A percentile compares a stretch with the other conserved stretches of the same genome.
These are phyloP conservation scores for Acrobasis suavella DNA, from an alignment of 2,888 invertebrate genomes.

Conservation along the genomic window DNA sequence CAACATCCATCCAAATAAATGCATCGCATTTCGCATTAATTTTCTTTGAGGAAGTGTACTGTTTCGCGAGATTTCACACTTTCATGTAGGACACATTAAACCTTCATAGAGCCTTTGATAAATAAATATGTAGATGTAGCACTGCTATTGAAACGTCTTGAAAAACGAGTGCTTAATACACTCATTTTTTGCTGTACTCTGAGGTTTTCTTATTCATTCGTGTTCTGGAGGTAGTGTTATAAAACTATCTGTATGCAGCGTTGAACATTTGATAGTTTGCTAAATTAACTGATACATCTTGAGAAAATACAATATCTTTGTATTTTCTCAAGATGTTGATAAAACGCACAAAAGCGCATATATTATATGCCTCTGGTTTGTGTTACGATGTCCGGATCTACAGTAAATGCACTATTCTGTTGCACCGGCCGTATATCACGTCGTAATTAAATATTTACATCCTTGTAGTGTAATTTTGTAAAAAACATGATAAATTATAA, in stretches of 20 bases:
- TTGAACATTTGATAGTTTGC: too few species aligned
- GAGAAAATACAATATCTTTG: too few species aligned
- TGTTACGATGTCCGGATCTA: constrained; percentile 15
- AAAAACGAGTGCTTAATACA: too few species aligned
- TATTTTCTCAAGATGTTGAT: too few species aligned
- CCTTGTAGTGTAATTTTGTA: background rate
- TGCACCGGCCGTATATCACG: constrained; percentile 9
- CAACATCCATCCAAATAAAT: background rate
- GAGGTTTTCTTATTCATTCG: too few species aligned
- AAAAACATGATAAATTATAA: background rate
- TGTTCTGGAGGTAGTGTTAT: too few species aligned
- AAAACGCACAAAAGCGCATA: constrained; percentile 24
- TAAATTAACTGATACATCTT: background rate
- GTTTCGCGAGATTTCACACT: background rate
- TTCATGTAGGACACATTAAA: background rate
- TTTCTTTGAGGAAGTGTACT: background rate
- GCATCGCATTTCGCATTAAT: background rate
- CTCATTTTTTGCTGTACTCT: too few species aligned
- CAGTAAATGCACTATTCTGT: constrained; percentile 24
- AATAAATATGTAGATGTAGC: too few species aligned
- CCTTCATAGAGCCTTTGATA: background rate
- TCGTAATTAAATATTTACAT: background rate
- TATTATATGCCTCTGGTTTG: constrained; percentile 23
- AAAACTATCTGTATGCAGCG: too few species aligned
- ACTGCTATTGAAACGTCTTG: too few species aligned